phyloP scores from a whole-genome alignment of 2,113 vertebrate genomes.

The Egretta garzetta region DNA sequence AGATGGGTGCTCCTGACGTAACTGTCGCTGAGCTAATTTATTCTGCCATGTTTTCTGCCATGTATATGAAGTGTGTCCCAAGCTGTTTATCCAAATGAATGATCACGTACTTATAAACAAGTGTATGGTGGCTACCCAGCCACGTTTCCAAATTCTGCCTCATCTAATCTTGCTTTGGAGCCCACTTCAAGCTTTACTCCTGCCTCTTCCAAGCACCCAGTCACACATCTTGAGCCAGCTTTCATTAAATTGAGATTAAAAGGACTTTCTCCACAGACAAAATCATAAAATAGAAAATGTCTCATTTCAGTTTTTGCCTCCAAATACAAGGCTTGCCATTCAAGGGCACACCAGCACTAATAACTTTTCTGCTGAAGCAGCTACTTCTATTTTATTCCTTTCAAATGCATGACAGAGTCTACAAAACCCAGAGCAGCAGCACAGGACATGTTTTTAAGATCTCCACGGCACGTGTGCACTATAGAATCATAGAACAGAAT shows the following conservation, averaged over 20 bases:
- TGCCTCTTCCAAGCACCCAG: not conserved
- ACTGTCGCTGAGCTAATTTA: not conserved
- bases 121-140: not conserved
- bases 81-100: not conserved
- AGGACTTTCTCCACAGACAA: not conserved
- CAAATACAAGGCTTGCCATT: not conserved
- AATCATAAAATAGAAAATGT: constrained; percentile 26
- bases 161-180: not conserved
- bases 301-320: constrained; percentile 33
- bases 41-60: not conserved
- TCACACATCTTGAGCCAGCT: not conserved
- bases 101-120: not conserved
- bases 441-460: not conserved
- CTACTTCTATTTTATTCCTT: not conserved
- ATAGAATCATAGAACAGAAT: too few species aligned
- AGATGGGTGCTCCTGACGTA: not conserved
- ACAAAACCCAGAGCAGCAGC: not conserved
- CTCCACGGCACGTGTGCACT: accelerated
- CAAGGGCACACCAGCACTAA: not conserved
- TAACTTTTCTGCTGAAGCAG: constrained; percentile 28
- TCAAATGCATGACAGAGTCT: not conserved
- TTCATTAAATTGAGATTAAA: constrained; percentile 56
- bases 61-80: not conserved
- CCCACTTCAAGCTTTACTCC: not conserved
- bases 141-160: not conserved